These are phyloP conservation scores for Zosterops pallidus DNA, from an alignment of 2,113 vertebrate species.

Conservation along the genomic window DNA sequence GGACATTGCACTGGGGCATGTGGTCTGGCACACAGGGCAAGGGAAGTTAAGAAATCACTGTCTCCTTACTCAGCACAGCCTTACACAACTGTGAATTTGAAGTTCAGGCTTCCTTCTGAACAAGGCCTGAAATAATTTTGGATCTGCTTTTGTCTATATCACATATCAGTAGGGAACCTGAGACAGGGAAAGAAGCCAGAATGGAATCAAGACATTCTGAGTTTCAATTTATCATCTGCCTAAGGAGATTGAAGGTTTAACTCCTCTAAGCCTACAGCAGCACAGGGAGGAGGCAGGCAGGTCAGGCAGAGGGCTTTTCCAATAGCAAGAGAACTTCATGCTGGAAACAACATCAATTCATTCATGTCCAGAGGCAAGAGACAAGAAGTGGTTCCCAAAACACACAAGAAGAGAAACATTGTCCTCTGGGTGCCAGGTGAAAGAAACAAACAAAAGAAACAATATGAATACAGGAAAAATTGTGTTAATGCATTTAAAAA, in stretches of 20 bases:
- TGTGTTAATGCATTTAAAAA: neutral
- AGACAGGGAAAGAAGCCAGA: neutral
- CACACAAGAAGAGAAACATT: neutral
- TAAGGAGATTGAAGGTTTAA: neutral
- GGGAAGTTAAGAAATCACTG: neutral
- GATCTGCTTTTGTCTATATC: neutral
- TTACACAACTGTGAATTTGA: neutral
- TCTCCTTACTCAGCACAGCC: neutral
- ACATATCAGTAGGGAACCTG: neutral
- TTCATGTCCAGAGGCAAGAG: neutral
- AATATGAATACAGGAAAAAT: neutral
- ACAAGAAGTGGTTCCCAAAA: neutral
- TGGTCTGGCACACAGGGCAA: neutral
- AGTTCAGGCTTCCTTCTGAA: neutral
- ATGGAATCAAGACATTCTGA: neutral
- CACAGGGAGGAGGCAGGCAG: neutral
- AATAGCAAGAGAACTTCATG: neutral
- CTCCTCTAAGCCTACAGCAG: neutral
- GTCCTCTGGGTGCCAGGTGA: neutral
- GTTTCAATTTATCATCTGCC: neutral
- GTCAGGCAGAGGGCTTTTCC: neutral
- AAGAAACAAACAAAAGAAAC: neutral
- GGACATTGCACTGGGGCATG: fast-evolving
- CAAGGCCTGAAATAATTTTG: neutral
- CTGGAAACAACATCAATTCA: neutral